Percentiles rank a stretch among this genome's conserved stretches.
Conservation (phyloP, 2,113 vertebrate species). For the Balaeniceps rex region DNA sequence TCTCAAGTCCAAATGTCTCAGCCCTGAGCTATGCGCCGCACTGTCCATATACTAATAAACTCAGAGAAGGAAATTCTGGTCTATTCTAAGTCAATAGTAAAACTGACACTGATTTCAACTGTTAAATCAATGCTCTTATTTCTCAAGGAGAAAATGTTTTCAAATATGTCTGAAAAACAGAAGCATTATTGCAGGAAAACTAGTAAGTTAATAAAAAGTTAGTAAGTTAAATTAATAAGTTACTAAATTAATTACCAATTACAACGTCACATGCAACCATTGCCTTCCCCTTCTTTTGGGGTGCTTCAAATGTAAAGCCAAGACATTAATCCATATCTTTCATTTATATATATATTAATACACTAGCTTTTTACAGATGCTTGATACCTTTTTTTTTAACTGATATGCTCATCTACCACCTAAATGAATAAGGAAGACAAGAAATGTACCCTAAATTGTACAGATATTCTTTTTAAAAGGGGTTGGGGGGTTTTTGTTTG, state of each 20-base stretch:
- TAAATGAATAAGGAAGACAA: neutral
- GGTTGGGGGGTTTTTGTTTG: rapidly evolving
- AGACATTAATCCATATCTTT: neutral
- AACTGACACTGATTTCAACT: neutral
- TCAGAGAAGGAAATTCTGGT: neutral
- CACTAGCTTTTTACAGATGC: neutral
- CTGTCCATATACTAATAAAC: neutral
- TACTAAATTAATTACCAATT: neutral
- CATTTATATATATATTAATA: neutral
- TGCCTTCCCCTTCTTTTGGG: neutral
- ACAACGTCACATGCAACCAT: neutral
- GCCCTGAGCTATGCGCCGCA: neutral
- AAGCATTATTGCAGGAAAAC: neutral
- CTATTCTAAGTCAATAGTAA: neutral
- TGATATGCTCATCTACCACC: neutral
- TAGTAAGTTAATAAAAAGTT: neutral
- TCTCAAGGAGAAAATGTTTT: neutral
- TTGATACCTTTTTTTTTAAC: neutral
- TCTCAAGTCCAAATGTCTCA: neutral
- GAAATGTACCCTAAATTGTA: neutral
- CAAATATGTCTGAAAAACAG: neutral
- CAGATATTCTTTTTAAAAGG: neutral
- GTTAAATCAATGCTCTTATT: neutral
- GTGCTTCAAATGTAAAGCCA: neutral
- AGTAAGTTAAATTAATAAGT: neutral